Evolutionary conservation across 37 sponge, comb jelly and placozoan species (phyloP), one percentile per base, ranked within the genome.

Genomic region (Geodia barretti): DNA sequence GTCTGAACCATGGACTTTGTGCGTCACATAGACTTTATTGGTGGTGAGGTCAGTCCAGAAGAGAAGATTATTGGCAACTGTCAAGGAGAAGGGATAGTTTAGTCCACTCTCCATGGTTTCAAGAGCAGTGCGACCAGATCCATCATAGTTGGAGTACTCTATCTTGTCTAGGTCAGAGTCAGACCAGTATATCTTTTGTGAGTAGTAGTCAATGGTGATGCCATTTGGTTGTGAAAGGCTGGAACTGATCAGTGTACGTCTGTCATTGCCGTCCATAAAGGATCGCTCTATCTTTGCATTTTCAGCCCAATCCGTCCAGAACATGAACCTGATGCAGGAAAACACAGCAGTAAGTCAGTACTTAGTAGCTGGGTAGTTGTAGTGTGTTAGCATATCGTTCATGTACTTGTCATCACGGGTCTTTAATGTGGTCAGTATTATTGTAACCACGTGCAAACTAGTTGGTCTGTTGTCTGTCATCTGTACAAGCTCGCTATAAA

Each of bases 21-120:
- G 70, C 11, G 84, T 39, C 0, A 31, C 29, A 39, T 68, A 77
- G 3, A 94, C 41, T 0, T 84, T 25, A 7, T 83, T 62, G 29
- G 59, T 67, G 8, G 26, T 35, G 85, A 88, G 87, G 59, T 94
- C 95, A 1, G 85, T 83, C 88, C 91, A 94, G 72, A 74, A 94
- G 0, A 91, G 35, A 0, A 37, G 19, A 60, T 88, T 78, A n/a
- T 73, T 75, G 9, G 71, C 84, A 3, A 91, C 20, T 7, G 86
- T 84, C 5, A 94, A 64, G 0, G 85, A 61, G 32, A 76, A 91
- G 34, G 95, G 92, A 62, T 84, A 82, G 61, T 35, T 23, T 0
- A 87, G 24, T 28, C 78, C 88, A 9, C 34, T 60, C 1, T 68
- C 4, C 62, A 2, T 1, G 1, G 33, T 40, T 2, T 4, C 29